phyloP scores from a whole-genome alignment of 2,797 vertebrate species.

The Anisognathus igniventris region DNA sequence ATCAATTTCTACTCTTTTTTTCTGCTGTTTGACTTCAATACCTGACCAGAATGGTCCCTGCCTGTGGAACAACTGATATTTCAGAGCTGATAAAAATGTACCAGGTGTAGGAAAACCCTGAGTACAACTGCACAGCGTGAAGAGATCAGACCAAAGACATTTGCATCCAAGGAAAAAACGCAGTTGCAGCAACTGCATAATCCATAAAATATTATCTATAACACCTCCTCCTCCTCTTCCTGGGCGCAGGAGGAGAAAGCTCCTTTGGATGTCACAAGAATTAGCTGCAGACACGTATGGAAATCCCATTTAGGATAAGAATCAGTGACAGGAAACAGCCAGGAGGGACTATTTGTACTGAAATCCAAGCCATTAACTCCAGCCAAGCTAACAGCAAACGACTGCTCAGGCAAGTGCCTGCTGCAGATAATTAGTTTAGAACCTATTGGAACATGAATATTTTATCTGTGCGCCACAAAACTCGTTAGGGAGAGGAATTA shows the following conservation, averaged over 20 bases:
- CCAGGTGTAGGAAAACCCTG: background rate
- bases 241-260: background rate
- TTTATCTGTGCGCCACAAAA: conserved; percentile 74
- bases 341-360: conserved; percentile 74
- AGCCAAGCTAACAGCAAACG: conserved; percentile 72
- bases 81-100: background rate
- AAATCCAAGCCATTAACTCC: conserved; percentile 73
- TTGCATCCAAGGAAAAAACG: background rate
- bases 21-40: background rate
- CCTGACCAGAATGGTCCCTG: background rate
- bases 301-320: conserved; percentile 75
- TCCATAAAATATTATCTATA: background rate
- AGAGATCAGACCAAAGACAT: background rate
- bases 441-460: conserved; percentile 80
- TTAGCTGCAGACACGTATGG: conserved; percentile 45
- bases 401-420: conserved; percentile 64
- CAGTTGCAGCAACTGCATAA: background rate
- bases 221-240: background rate
- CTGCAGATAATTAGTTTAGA: conserved; percentile 78
- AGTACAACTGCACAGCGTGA: background rate
- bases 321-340: conserved; percentile 67
- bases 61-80: background rate
- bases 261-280: conserved; percentile 52
- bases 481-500: conserved; percentile 76
- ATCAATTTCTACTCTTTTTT: background rate